phyloP scores from a whole-genome alignment of 2,113 vertebrate genomes.

The Aspiorhynchus laticeps region DNA sequence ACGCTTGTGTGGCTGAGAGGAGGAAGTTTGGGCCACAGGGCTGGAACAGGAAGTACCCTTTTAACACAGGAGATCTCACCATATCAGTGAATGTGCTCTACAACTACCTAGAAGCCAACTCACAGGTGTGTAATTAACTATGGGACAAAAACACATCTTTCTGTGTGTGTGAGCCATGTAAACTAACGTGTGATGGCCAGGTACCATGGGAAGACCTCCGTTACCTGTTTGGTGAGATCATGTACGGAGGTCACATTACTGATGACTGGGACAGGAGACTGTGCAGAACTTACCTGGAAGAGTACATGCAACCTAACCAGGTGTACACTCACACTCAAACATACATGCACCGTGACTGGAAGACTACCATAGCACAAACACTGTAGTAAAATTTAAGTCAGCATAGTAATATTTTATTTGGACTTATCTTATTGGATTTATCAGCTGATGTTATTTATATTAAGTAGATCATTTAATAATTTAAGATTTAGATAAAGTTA shows the following conservation, averaged over 20 bases:
- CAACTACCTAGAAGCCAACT: conserved; percentile 82
- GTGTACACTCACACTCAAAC: conserved; percentile 51
- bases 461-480: not conserved
- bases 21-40: conserved; percentile 82
- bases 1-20: conserved; percentile 80
- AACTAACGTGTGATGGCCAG: conserved; percentile 51
- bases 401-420: not conserved
- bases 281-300: conserved; percentile 82
- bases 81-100: conserved; percentile 83
- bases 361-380: not conserved
- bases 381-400: not conserved
- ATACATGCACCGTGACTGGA: not conserved
- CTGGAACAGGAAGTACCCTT: conserved; percentile 84
- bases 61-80: conserved; percentile 81
- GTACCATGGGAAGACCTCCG: conserved; percentile 84
- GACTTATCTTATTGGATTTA: not conserved
- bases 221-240: conserved; percentile 84
- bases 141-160: not conserved
- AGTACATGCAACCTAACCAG: conserved; percentile 85
- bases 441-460: not conserved
- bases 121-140: conserved; percentile 75
- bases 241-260: conserved; percentile 86
- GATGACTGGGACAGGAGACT: conserved; percentile 83
- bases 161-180: not conserved
- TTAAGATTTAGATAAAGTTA: not conserved